Base-by-base conservation (phyloP, 2,113 vertebrate genomes). In the Pelobates fuscus region DNA sequence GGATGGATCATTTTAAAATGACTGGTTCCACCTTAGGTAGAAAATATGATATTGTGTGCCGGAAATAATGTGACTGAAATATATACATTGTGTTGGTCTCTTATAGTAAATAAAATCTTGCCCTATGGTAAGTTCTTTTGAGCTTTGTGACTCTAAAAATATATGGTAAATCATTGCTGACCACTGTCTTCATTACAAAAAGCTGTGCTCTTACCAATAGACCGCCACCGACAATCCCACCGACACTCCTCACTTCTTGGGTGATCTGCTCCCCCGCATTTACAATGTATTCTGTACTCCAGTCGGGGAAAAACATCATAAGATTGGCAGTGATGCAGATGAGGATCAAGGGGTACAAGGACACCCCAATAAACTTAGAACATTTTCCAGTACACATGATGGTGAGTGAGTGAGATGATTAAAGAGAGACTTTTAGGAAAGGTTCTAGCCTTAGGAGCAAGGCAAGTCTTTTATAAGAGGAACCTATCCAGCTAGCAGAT, bases 321-420 rank as follows among this genome's bases (percentile, higher is more conserved):
- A 93, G 85, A 82, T 93, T 93, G 52, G 88, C 90, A 78, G 91
- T 81, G 21, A 92, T 87, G 49, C 87, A 88, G 67, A 87, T 82
- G 41, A 87, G 0, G 0, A 77, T 89, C 11, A 92, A 55, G 0
- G 91, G 92, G 68, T 89, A 92, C 29, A 93, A 79, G 25, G 80
- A 5, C 0, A 81, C 69, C 0, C 88, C 89, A 2, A 93, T 78
- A 64, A 64, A 91, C 2, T 81, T 77, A 20, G 92, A 85, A 29
- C 92, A 93, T 37, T 75, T 84, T 71, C 89, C 91, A 0, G 92
- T 91, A 37, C 92, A 93, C 92, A 93, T 93, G 78, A 64, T 77
- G 11, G 41, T 6, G 12, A 11, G 2, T 8, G 44, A 49, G 44
- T 1, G 52, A 55, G 20, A n/a, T 8, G 52, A 5, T 23, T 4